Evolutionary conservation across 2,113 vertebrate species (phyloP).

Genomic region (Crotalus viridis): DNA sequence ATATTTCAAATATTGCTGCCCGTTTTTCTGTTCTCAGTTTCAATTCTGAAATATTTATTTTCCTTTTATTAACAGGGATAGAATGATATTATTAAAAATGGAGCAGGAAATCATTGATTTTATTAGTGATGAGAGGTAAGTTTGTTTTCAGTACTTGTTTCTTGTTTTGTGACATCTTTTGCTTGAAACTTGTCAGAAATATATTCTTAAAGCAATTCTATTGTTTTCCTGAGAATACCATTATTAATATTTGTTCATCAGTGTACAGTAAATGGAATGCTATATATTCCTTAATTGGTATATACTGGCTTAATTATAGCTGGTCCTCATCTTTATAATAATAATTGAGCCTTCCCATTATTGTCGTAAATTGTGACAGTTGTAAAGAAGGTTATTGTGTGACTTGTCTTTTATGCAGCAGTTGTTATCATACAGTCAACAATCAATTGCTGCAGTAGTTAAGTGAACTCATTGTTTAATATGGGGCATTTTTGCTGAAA

Average conservation of each 20-base stretch:
- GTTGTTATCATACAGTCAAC: not conserved
- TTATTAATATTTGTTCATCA: conserved; percentile 38
- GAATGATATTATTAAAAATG: conserved; percentile 94
- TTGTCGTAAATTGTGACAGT: not conserved
- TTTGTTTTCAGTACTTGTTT: not conserved
- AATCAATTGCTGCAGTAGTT: not conserved
- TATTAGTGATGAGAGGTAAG: conserved; percentile 90
- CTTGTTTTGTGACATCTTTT: accelerated
- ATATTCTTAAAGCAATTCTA: accelerated
- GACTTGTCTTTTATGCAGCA: not conserved
- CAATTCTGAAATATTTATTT: not conserved
- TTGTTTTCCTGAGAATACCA: not conserved
- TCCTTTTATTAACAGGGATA: conserved; percentile 80
- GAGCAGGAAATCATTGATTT: conserved; percentile 96
- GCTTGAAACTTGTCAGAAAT: not conserved
- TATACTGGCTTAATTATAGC: conserved; percentile 40
- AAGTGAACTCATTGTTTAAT: not conserved
- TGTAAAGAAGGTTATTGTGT: not conserved
- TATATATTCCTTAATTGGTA: conserved; percentile 47
- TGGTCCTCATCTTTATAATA: not conserved
- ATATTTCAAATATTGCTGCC: not conserved
- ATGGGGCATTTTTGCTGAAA: not conserved
- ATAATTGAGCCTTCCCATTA: not conserved
- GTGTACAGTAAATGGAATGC: conserved; percentile 38
- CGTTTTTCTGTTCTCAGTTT: not conserved